Conservation (phyloP, 2,888 invertebrate genomes). For the Hydrotaea diabolus region DNA sequence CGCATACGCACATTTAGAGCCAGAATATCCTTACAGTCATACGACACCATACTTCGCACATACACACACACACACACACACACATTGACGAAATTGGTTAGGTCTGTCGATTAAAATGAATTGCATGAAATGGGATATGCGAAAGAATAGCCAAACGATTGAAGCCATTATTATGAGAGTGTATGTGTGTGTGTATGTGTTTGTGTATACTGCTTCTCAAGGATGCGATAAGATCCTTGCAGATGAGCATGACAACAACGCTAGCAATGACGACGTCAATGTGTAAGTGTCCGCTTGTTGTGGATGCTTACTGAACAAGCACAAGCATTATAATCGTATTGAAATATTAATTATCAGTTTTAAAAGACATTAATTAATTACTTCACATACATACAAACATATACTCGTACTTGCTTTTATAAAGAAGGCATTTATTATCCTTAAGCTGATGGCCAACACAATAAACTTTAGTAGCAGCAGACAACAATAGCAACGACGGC, state of each 20-base stretch:
- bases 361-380: slow-evolving; percentile 41
- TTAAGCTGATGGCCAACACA: slow-evolving; percentile 3
- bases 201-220: background rate
- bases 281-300: background rate
- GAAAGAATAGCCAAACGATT: background rate
- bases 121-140: background rate
- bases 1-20: background rate
- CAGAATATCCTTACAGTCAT: background rate
- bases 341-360: slow-evolving; percentile 39
- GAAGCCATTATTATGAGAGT: background rate
- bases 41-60: background rate
- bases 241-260: background rate
- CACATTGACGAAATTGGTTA: background rate
- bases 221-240: slow-evolving; percentile 18
- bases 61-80: background rate
- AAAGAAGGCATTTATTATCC: background rate
- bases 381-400: too few relatives aligned
- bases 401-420: too few relatives aligned
- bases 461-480: background rate
- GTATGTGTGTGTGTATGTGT: background rate
- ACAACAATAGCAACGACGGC: background rate
- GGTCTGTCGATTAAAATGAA: background rate
- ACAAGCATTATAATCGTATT: slow-evolving; percentile 14
- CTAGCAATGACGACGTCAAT: background rate
- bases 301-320: background rate